Evolutionary conservation across 1,140 invertebrate species (phyloP).

Genomic region (Pogonomyrmex barbatus): DNA sequence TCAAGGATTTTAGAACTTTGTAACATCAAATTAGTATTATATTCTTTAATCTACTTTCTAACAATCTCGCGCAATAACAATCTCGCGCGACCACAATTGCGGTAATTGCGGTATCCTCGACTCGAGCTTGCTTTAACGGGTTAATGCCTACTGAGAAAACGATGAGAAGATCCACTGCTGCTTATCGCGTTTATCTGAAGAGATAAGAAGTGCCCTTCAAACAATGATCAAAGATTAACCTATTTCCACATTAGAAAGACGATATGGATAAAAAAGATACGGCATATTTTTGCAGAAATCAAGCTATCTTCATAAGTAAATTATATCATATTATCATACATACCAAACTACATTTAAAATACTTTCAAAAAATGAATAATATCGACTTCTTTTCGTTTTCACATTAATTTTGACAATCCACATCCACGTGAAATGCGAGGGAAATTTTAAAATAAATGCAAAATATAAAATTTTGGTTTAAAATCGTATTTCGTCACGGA

Average conservation of each 20-base stretch:
- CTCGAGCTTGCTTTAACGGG: neutral
- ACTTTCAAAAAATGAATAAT: neutral
- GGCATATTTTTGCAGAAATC: neutral
- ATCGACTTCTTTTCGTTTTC: neutral
- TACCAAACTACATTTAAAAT: neutral
- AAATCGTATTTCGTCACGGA: constrained; percentile 26
- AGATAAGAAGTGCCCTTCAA: constrained; percentile 18
- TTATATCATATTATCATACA: neutral
- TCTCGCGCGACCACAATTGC: constrained; percentile 7
- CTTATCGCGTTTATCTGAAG: constrained; percentile 51
- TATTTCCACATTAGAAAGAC: neutral
- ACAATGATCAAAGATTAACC: constrained; percentile 51
- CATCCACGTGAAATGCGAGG: neutral
- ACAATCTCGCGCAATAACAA: neutral
- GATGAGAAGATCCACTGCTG: constrained; percentile 5
- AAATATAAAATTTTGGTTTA: neutral
- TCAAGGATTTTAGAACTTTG: neutral
- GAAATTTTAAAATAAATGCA: neutral
- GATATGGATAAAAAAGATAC: neutral
- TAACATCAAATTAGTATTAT: neutral
- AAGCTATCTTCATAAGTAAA: neutral
- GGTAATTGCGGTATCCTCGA: constrained; percentile 26
- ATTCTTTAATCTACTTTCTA: neutral
- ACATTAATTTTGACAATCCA: neutral
- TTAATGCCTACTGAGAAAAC: constrained; percentile 41